Base-by-base conservation (phyloP, 2,113 vertebrate genomes). In the Trematocara marginatum region DNA sequence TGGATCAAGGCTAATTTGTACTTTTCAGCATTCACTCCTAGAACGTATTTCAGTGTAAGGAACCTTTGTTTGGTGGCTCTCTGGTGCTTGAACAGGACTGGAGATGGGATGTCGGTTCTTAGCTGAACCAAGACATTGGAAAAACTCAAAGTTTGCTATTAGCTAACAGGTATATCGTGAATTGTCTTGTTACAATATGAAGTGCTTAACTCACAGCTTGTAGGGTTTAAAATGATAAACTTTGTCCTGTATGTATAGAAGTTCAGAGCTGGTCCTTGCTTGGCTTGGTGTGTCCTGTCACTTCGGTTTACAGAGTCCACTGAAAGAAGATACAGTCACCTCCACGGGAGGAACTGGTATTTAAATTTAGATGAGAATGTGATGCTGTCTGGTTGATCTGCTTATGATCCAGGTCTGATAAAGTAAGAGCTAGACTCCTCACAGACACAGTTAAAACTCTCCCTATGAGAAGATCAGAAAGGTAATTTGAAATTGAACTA, bases 401-500 rank as follows among this genome's bases (percentile, higher is more conserved):
- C 59, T 84, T 74, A 64, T 83, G 88, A 92, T 88, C 35, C 78
- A 13, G 35, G 12, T 40, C 88, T 76, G 81, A 83, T 83, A 59
- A 80, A 86, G 56, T 11, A 61, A 82, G 59, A 71, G 40, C 52
- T 13, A 57, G 49, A 12, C 34, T 82, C 54, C 78, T 52, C 80
- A 64, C 85, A 52, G 71, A 59, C 74, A 16, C 54, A 51, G 54
- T 69, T 57, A 35, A 85, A 51, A 42, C 74, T 61, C 81, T 76
- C 81, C 79, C 78, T 69, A 71, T 78, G 80, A 80, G 59, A 10
- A 52, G 66, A 92, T 94, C 93, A 93, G 86, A 92, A 88, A 90
- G 79, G 40, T 56, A 66, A 92, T 94, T 93, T 94, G 85, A 94
- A 93, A 94, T 90, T 90, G 83, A 94, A 93, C 91, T 92, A 92